These are phyloP conservation scores for Stramonita haemastoma DNA, from an alignment of 2,888 invertebrate genomes.

Conservation along the genomic window DNA sequence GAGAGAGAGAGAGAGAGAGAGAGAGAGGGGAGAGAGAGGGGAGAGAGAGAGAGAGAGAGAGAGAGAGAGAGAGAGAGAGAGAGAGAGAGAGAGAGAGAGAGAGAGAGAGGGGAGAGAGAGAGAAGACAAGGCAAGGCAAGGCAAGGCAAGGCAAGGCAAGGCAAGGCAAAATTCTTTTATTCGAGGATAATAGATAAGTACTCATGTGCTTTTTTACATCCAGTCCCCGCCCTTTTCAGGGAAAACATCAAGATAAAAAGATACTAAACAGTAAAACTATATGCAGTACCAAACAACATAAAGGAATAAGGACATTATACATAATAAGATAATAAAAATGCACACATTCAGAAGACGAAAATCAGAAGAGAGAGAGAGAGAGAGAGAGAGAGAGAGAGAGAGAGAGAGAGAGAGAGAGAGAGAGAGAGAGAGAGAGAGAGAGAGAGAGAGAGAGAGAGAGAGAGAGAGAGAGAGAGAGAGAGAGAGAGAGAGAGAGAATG, in stretches of 20 bases:
- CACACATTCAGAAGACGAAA: too few relatives aligned
- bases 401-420: neutral
- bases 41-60: neutral
- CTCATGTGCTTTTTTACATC: too few relatives aligned
- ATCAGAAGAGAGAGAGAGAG: too few relatives aligned
- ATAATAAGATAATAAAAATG: too few relatives aligned
- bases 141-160: neutral
- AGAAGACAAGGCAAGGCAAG: neutral
- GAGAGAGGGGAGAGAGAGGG: neutral
- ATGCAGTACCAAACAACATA: too few relatives aligned
- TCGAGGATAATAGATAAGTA: too few relatives aligned
- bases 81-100: too few relatives aligned
- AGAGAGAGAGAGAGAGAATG: neutral
- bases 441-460: neutral
- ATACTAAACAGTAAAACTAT: too few relatives aligned
- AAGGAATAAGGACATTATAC: too few relatives aligned
- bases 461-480: neutral
- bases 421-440: neutral
- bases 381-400: neutral
- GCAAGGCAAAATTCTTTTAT: neutral
- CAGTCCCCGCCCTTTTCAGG: too few relatives aligned
- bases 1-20: neutral
- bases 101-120: too few relatives aligned
- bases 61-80: neutral
- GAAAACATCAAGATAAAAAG: too few relatives aligned